Conservation (phyloP, 1,140 invertebrate species). For the Wiebesia pumilae region DNA sequence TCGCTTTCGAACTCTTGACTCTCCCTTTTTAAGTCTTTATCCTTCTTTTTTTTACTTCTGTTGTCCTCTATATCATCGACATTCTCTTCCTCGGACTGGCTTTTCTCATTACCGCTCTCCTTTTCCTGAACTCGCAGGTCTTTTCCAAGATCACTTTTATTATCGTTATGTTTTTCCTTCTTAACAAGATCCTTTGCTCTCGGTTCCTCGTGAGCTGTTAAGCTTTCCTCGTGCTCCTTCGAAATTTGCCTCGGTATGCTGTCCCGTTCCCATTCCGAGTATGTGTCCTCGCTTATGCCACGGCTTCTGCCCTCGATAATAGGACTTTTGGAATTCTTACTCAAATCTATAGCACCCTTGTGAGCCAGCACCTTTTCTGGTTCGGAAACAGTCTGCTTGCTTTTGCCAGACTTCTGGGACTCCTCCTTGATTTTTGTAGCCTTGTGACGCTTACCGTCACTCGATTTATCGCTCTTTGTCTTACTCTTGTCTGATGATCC, state of each 20-base stretch:
- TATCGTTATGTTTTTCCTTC: constrained; percentile 36
- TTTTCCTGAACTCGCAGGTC: constrained; percentile 32
- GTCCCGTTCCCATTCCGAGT: constrained; percentile 41
- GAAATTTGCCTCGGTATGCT: constrained; percentile 33
- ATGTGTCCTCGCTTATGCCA: constrained; percentile 21
- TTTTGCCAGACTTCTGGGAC: constrained; percentile 34
- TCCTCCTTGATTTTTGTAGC: constrained; percentile 48
- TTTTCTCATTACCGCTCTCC: constrained; percentile 34
- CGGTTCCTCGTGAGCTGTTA: constrained; percentile 19
- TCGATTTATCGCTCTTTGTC: constrained; percentile 53
- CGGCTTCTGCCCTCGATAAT: constrained; percentile 6
- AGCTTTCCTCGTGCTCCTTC: constrained; percentile 45
- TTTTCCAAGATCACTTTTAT: constrained; percentile 14
- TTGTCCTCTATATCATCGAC: background rate
- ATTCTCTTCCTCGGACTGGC: constrained; percentile 34
- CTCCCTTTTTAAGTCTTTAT: constrained; percentile 51
- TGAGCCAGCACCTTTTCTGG: background rate
- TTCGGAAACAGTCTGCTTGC: constrained; percentile 7
- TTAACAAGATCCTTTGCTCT: constrained; percentile 16
- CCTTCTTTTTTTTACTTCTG: constrained; percentile 52
- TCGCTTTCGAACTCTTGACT: constrained; percentile 45
- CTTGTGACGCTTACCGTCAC: constrained; percentile 49
- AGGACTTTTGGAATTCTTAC: constrained; percentile 5
- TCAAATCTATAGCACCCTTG: background rate
- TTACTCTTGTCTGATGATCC: constrained; percentile 54